Conservation (phyloP, 2,113 vertebrate genomes). For the Thryonomys swinderianus region DNA sequence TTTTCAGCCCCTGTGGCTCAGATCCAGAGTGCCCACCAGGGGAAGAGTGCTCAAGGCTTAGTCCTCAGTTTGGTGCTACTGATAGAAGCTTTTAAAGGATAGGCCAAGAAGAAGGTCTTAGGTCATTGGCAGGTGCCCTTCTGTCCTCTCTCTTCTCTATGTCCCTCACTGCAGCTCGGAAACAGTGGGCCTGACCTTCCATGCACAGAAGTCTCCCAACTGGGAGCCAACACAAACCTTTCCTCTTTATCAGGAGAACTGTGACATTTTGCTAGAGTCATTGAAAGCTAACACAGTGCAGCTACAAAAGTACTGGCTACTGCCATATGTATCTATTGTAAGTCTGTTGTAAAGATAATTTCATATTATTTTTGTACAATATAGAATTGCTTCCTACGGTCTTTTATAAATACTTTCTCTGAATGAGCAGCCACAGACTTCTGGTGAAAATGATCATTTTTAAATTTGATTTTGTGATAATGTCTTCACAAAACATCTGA, state of each 20-base stretch:
- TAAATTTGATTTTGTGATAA: conserved; percentile 13
- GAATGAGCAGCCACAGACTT: not conserved
- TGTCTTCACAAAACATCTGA: not conserved
- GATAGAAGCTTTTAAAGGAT: not conserved
- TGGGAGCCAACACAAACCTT: not conserved
- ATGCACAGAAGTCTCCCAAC: not conserved
- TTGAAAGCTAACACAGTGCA: too few relatives aligned
- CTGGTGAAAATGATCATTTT: not conserved
- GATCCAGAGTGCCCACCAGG: not conserved
- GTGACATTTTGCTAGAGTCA: not conserved
- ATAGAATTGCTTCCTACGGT: not conserved
- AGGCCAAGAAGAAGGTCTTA: not conserved
- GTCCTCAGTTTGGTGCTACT: not conserved
- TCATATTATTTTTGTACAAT: not conserved
- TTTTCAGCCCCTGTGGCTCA: not conserved
- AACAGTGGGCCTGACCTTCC: not conserved
- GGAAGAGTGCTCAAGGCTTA: not conserved
- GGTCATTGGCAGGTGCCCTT: not conserved
- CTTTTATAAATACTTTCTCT: not conserved
- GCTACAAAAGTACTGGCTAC: not conserved
- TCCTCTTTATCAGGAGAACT: not conserved
- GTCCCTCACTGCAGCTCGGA: not conserved
- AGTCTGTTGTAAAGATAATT: not conserved
- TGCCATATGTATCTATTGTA: not conserved
- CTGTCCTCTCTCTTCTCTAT: too few relatives aligned